A percentile compares a stretch with the other conserved stretches of the same genome.
These are phyloP conservation scores for Hexactinellida sp. DNA, from an alignment of 37 sponge, comb jelly and placozoan species.

Conservation along the genomic window DNA sequence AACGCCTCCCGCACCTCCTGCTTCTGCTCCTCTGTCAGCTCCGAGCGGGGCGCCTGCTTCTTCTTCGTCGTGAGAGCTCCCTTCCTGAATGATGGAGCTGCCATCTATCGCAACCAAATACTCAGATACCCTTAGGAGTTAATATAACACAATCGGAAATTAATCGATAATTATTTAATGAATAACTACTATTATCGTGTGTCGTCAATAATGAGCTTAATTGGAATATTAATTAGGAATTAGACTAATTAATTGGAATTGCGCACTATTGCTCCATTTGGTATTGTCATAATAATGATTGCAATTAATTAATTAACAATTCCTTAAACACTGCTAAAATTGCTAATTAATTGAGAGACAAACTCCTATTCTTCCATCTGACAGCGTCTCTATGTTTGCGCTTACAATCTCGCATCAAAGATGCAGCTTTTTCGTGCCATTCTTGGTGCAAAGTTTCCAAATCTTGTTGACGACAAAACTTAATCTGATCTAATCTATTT, in stretches of 20 bases:
- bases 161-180: too few relatives aligned
- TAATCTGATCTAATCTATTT: background rate
- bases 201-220: too few relatives aligned
- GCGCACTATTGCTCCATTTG: too few relatives aligned
- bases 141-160: too few relatives aligned
- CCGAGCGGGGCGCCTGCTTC: conserved; percentile 46
- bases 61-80: conserved; percentile 8
- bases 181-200: too few relatives aligned
- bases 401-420: background rate
- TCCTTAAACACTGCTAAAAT: too few relatives aligned
- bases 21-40: conserved; percentile 95
- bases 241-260: too few relatives aligned
- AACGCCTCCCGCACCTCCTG: conserved; percentile 97
- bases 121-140: too few relatives aligned
- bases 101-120: background rate
- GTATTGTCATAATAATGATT: too few relatives aligned
- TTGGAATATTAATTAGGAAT: too few relatives aligned
- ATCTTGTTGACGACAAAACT: background rate
- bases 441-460: background rate
- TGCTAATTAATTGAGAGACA: too few relatives aligned
- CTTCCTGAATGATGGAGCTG: background rate
- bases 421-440: background rate
- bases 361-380: background rate
- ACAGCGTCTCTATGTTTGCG: conserved; percentile 13
- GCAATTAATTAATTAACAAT: too few relatives aligned